Conservation (phyloP, 2,113 vertebrate genomes). For the Sinocyclocheilus anshuiensis region DNA sequence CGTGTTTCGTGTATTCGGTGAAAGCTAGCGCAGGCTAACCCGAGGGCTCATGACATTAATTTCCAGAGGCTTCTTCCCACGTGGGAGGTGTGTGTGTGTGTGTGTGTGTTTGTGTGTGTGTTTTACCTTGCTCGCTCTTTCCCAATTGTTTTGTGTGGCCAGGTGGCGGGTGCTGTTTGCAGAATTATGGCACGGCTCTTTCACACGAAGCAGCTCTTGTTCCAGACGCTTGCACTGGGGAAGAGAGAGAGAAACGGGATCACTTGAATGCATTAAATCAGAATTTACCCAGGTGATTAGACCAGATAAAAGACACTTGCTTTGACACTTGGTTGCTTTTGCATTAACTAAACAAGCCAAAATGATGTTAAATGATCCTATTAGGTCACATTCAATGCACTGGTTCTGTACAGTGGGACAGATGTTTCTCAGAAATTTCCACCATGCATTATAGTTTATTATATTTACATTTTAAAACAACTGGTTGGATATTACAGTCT, state of each 20-base stretch:
- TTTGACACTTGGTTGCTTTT: not conserved
- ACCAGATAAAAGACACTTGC: not conserved
- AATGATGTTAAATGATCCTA: not conserved
- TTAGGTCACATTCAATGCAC: not conserved
- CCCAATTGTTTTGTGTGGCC: conserved; percentile 85
- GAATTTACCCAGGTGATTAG: not conserved
- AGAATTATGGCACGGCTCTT: conserved; percentile 87
- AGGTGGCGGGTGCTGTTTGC: conserved; percentile 85
- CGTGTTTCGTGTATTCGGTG: conserved; percentile 74
- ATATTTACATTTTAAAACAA: not conserved
- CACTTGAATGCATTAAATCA: conserved; percentile 70
- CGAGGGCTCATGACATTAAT: conserved; percentile 64
- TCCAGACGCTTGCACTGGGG: conserved; percentile 86
- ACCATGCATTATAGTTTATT: not conserved
- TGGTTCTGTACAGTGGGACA: not conserved
- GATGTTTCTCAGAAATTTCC: not conserved
- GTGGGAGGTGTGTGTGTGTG: conserved; percentile 1
- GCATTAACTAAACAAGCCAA: not conserved
- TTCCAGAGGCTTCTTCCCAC: conserved; percentile 75
- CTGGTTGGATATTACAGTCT: not conserved
- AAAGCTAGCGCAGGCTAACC: conserved; percentile 58
- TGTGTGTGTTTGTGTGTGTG: not conserved
- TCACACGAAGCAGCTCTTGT: conserved; percentile 85
- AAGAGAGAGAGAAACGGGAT: conserved; percentile 12
- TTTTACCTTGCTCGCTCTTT: conserved; percentile 87